A percentile compares a stretch with the other conserved stretches of the same genome.
phyloP scores from a whole-genome alignment of 2,797 vertebrate species.

The Bovichtus diacanthus region DNA sequence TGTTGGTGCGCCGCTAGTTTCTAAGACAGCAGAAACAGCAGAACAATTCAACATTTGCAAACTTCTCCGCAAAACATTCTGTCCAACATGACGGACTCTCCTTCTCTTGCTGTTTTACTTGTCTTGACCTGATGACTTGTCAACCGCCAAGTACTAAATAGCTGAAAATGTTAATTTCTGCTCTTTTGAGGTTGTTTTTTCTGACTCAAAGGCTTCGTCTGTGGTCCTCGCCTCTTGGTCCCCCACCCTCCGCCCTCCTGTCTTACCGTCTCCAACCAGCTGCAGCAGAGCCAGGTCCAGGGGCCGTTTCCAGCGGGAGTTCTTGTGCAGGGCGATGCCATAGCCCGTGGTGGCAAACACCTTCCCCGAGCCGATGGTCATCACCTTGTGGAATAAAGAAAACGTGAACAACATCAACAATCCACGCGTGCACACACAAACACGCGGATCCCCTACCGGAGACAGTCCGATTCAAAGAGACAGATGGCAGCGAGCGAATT shows the following conservation, averaged over 20 bases:
- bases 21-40: too few relatives aligned
- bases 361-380: conserved; percentile 94
- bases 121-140: too few relatives aligned
- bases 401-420: background rate
- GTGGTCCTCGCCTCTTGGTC: background rate
- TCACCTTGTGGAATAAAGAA: conserved; percentile 71
- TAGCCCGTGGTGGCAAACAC: conserved; percentile 95
- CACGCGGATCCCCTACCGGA: background rate
- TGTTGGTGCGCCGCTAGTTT: too few relatives aligned
- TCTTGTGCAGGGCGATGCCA: conserved; percentile 93
- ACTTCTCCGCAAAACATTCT: too few relatives aligned
- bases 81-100: too few relatives aligned
- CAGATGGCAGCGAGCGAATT: background rate
- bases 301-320: conserved; percentile 92
- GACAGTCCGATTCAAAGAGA: background rate
- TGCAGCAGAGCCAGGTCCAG: conserved; percentile 93
- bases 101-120: too few relatives aligned
- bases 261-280: conserved; percentile 92
- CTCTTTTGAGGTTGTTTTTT: background rate
- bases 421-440: background rate
- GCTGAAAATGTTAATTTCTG: background rate
- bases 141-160: too few relatives aligned
- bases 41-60: too few relatives aligned
- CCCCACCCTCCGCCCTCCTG: background rate
- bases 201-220: background rate